These are phyloP conservation scores for Hypomecis punctinalis DNA, from an alignment of 2,888 invertebrate genomes.

Conservation along the genomic window DNA sequence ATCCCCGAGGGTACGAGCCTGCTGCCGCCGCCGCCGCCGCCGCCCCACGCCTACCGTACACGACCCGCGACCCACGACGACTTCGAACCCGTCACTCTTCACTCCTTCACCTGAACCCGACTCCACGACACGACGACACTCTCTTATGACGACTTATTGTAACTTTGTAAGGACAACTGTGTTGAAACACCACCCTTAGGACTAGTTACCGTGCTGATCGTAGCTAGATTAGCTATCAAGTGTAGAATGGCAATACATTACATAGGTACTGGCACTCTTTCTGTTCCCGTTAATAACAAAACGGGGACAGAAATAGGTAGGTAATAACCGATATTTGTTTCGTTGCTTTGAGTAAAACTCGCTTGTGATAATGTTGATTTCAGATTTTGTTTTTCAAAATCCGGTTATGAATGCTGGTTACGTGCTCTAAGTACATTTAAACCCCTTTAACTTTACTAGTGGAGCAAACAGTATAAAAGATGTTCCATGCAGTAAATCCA, in stretches of 20 bases:
- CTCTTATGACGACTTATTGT: slow-evolving; percentile 15
- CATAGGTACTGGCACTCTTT: neutral
- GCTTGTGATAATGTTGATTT: too few species aligned
- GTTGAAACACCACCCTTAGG: slow-evolving; percentile 14
- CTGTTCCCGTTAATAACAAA: neutral
- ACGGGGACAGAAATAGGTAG: too few species aligned
- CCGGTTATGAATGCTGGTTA: too few species aligned
- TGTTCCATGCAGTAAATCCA: too few species aligned
- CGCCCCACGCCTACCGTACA: slow-evolving; percentile 72
- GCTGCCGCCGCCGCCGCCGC: slow-evolving; percentile 87
- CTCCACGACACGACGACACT: slow-evolving; percentile 22
- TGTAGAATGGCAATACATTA: slow-evolving; percentile 18
- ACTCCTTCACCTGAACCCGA: slow-evolving; percentile 75
- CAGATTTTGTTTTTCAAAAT: too few species aligned
- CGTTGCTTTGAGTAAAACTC: too few species aligned
- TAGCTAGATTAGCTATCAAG: slow-evolving; percentile 24
- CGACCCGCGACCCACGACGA: slow-evolving; percentile 86
- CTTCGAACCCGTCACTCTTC: slow-evolving; percentile 84
- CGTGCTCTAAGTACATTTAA: too few species aligned
- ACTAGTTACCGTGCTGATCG: neutral
- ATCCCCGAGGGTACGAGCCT: slow-evolving; percentile 89
- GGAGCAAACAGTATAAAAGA: too few species aligned
- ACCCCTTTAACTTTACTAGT: too few species aligned
- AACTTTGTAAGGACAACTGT: slow-evolving; percentile 8
- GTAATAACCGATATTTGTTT: too few species aligned